These are phyloP conservation scores for Neogale vison DNA, from an alignment of 2,113 vertebrate genomes.

Conservation along the genomic window DNA sequence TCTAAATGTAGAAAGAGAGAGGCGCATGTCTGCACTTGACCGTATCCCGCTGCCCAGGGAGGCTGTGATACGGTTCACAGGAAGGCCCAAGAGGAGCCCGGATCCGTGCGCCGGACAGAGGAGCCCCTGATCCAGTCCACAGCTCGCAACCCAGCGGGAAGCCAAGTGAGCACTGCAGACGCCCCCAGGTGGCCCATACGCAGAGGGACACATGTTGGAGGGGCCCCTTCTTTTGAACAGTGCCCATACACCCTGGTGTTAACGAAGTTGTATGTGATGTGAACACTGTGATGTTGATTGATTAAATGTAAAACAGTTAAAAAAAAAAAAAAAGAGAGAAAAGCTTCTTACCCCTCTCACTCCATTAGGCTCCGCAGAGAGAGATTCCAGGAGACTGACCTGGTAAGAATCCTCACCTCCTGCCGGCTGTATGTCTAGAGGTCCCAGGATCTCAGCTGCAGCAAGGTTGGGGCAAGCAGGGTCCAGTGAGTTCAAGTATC, in stretches of 20 bases:
- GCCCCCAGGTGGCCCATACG: accelerated
- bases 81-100: neutral
- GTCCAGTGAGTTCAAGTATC: neutral
- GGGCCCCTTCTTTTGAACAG: neutral
- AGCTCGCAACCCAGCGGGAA: accelerated
- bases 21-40: accelerated
- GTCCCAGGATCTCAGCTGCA: neutral
- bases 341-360: neutral
- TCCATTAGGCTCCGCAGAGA: neutral
- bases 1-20: neutral
- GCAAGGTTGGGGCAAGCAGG: neutral
- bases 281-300: neutral
- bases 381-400: neutral
- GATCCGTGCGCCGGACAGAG: neutral
- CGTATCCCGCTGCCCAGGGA: accelerated
- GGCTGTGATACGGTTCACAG: neutral
- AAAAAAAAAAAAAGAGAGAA: neutral
- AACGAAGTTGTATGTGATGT: neutral
- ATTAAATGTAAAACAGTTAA: slow-evolving; percentile 54
- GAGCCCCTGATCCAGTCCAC: neutral
- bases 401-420: neutral
- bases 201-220: neutral
- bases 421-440: neutral
- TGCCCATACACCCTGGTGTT: neutral
- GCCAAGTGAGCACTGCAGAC: accelerated